Evolutionary conservation across 2,888 invertebrate genomes (phyloP), one percentile per base, ranked within the genome.

Genomic region (Trichacis sp.): DNA sequence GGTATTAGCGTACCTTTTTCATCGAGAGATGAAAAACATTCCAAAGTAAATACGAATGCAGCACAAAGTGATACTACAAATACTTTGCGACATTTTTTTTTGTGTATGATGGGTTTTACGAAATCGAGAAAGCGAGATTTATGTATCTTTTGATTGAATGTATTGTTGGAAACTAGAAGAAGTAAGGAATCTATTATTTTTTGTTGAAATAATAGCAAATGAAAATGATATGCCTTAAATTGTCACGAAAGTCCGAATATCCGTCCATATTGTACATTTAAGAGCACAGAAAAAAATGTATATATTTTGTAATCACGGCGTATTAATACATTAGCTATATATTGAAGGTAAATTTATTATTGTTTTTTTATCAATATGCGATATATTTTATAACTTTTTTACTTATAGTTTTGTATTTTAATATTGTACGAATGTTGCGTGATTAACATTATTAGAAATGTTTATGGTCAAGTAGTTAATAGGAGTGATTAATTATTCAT

Each of bases 41-140:
- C 19, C 19, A 20, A 18, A n/a, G n/a, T 45, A 2, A 45, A 20
- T 1, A 11, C 18, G 11, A 42, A 15, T 46, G 46, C n/a, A n/a
- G 46, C 24, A 24, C 24, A 24, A 24, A 46, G 20, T 46, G 24
- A 46, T 46, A 24, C 24, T 46, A 43, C 43, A 19, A 43, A 43
- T 43, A 43, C 19, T 43, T 43, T 42, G 15, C 42, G 8, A 17
- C 6, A 17, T 17, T 42, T 17, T 42, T 42, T 5, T 15, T n/a
- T n/a, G n/a, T n/a, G n/a, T n/a, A n/a, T n/a, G n/a, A n/a, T n/a
- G n/a, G n/a, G n/a, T n/a, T n/a, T n/a, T n/a, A n/a, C n/a, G n/a
- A n/a, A n/a, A n/a, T n/a, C n/a, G n/a, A n/a, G n/a, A n/a, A n/a
- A n/a, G n/a, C n/a, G n/a, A n/a, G n/a, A n/a, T n/a, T n/a, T n/a